Conservation (phyloP, 2,888 invertebrate genomes). For the Lacanobia oleracea region DNA sequence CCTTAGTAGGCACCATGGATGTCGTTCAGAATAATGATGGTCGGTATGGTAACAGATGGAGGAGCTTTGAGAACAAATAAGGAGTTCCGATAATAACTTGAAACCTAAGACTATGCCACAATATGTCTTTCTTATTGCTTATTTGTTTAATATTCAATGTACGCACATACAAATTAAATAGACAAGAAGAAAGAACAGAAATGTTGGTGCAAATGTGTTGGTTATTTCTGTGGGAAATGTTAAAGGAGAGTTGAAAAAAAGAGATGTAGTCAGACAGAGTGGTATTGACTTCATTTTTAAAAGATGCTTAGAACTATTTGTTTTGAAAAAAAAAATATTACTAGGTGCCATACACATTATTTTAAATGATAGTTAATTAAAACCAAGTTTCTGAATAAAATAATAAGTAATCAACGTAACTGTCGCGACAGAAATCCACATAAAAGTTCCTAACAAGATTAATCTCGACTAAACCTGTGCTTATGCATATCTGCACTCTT, state of each 20-base stretch:
- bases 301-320: too few species aligned
- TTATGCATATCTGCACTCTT: slow-evolving; percentile 52
- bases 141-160: background rate
- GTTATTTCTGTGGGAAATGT: too few species aligned
- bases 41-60: background rate
- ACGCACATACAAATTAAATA: too few species aligned
- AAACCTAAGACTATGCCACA: background rate
- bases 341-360: background rate
- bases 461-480: slow-evolving; percentile 32
- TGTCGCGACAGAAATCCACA: background rate
- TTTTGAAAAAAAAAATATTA: background rate
- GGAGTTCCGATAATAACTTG: background rate
- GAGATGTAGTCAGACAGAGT: too few species aligned
- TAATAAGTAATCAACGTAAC: slow-evolving; percentile 9
- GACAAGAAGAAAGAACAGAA: too few species aligned
- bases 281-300: too few species aligned
- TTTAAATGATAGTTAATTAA: background rate
- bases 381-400: background rate
- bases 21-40: slow-evolving; percentile 30
- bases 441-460: slow-evolving; percentile 24
- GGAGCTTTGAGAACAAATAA: background rate
- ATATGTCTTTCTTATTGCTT: background rate
- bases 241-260: too few species aligned
- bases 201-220: too few species aligned
- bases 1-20: slow-evolving; percentile 35